These are phyloP conservation scores for Saimiri boliviensis DNA, from an alignment of 2,113 vertebrate genomes.

Conservation along the genomic window DNA sequence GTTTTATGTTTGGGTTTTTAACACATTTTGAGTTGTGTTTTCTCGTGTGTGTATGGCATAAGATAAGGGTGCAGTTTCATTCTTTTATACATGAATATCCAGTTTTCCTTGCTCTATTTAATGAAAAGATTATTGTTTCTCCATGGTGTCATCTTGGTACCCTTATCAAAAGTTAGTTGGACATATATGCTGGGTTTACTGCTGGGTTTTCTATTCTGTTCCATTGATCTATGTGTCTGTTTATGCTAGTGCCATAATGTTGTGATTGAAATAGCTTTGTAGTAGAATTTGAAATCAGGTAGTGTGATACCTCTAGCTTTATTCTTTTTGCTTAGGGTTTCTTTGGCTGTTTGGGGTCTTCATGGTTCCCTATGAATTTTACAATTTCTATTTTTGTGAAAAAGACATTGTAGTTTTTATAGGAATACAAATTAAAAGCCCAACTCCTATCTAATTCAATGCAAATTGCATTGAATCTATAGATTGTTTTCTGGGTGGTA, in stretches of 20 bases:
- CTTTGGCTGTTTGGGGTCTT: not conserved
- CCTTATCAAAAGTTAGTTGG: not conserved
- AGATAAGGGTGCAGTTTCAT: not conserved
- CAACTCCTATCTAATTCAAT: not conserved
- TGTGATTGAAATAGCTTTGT: not conserved
- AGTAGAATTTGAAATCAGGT: not conserved
- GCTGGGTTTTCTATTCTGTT: not conserved
- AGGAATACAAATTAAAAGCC: not conserved
- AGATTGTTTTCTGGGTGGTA: not conserved
- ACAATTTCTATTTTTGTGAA: not conserved
- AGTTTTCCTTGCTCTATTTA: not conserved
- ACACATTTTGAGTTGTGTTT: not conserved
- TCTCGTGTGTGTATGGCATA: not conserved
- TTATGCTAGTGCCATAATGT: not conserved
- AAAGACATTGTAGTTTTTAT: not conserved
- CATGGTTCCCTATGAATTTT: not conserved
- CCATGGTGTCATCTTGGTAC: not conserved
- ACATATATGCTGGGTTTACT: not conserved
- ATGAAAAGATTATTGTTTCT: not conserved
- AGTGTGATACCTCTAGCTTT: not conserved
- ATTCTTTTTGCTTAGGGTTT: not conserved
- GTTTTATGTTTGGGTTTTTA: not conserved
- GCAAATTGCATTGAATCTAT: not conserved
- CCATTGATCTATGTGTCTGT: not conserved
- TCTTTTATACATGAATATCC: not conserved